phyloP scores from a whole-genome alignment of 2,888 invertebrate species.

The Pomacea canaliculata region DNA sequence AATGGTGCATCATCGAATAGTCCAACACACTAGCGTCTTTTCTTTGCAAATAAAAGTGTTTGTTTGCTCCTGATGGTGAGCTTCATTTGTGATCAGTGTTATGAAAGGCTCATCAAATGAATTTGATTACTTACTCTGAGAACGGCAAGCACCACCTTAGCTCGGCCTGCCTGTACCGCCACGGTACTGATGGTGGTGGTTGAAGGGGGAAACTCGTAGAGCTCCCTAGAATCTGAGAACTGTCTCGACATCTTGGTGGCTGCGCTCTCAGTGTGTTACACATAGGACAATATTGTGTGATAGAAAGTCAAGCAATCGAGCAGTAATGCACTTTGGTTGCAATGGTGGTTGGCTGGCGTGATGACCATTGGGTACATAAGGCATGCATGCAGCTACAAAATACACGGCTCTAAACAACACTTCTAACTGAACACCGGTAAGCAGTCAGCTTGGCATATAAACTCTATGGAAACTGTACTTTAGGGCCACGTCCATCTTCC shows the following conservation, averaged over 20 bases:
- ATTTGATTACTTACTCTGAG: conserved; percentile 79
- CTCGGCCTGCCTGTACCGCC: conserved; percentile 87
- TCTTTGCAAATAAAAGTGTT: too few relatives aligned
- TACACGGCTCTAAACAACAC: conserved; percentile 62
- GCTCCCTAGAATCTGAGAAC: conserved; percentile 44
- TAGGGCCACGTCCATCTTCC: conserved; percentile 3
- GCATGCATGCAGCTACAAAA: conserved; percentile 65
- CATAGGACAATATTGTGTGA: conserved; percentile 32
- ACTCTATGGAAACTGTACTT: conserved; percentile 25
- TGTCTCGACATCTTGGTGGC: conserved; percentile 44
- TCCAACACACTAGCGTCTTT: too few relatives aligned
- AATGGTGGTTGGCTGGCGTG: conserved; percentile 21
- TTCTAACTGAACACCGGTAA: conserved; percentile 25
- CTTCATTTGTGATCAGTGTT: too few relatives aligned
- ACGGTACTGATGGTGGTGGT: conserved; percentile 89
- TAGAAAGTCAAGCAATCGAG: conserved; percentile 19
- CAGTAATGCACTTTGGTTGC: conserved; percentile 5
- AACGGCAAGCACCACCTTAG: conserved; percentile 88
- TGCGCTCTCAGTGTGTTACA: conserved; percentile 28
- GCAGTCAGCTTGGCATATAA: conserved; percentile 2
- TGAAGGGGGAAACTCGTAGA: conserved; percentile 60
- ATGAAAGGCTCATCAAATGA: too few relatives aligned
- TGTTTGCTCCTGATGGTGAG: too few relatives aligned
- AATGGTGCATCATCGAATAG: too few relatives aligned
- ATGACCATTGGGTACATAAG: conserved; percentile 37